Percentiles rank a stretch among this genome's conserved stretches.
phyloP scores from a whole-genome alignment of 2,888 invertebrate species.

The Hydroisotoma schaefferi region DNA sequence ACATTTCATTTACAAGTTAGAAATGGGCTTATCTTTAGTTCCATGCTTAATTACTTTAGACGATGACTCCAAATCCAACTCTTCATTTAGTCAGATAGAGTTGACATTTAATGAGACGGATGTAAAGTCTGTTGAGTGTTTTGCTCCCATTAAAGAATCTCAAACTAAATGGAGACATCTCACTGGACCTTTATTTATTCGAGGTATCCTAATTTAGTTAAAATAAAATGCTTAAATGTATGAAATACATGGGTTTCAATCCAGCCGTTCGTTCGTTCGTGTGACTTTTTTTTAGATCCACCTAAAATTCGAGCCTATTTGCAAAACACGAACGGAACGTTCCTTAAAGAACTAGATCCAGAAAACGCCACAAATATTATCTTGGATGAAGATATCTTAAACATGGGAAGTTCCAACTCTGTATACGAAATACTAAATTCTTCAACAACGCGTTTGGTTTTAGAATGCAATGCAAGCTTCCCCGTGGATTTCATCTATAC shows the following conservation, averaged over 20 bases:
- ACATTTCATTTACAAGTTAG: background rate
- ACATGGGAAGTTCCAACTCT: background rate
- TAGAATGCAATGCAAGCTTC: constrained; percentile 35
- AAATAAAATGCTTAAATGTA: background rate
- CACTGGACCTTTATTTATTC: constrained; percentile 32
- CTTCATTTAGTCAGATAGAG: constrained; percentile 36
- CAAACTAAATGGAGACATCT: constrained; percentile 34
- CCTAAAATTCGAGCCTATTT: constrained; percentile 24
- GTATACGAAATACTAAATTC: background rate
- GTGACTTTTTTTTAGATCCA: constrained; percentile 12
- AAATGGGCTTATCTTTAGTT: no score
- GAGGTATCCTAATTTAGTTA: constrained; percentile 19
- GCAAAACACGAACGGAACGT: constrained; percentile 1
- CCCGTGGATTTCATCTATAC: constrained; percentile 33
- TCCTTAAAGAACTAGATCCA: background rate
- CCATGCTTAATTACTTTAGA: constrained; percentile 1
- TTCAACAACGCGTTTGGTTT: constrained; percentile 7
- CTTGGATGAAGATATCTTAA: constrained; percentile 1
- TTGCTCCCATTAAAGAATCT: constrained; percentile 31
- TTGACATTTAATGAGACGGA: constrained; percentile 30
- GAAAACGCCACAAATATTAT: background rate
- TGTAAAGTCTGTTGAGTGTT: constrained; percentile 30
- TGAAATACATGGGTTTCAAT: no score
- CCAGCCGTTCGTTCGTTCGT: no score
- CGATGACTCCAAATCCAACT: constrained; percentile 16